A percentile compares a stretch with the other conserved stretches of the same genome.
phyloP scores from a whole-genome alignment of 2,888 invertebrate genomes.

The Busseola fusca region DNA sequence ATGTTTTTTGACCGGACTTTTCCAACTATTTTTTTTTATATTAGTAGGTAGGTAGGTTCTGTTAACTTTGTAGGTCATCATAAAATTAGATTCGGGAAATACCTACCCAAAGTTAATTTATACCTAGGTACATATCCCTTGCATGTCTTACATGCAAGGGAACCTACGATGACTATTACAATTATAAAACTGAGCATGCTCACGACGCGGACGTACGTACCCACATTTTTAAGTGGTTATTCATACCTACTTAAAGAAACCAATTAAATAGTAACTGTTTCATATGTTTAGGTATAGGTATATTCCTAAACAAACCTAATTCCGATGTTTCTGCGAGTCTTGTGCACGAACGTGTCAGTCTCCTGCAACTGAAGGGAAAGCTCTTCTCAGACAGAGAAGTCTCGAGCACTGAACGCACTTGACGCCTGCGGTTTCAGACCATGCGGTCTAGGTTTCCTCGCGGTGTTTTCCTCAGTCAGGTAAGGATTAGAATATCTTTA shows the following conservation, averaged over 20 bases:
- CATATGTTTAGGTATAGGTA: neutral
- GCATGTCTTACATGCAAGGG: too few species aligned
- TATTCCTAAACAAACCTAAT: neutral
- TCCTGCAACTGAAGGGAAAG: too few species aligned
- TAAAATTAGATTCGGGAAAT: neutral
- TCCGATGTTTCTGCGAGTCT: neutral
- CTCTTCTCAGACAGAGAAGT: neutral
- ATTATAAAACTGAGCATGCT: neutral
- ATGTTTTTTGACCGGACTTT: neutral
- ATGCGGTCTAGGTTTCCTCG: neutral
- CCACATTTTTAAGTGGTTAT: neutral
- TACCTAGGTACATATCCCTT: too few species aligned
- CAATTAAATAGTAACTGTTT: conserved; percentile 6
- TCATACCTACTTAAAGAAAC: conserved; percentile 5
- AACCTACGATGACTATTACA: neutral
- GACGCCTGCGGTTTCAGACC: neutral
- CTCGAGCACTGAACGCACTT: neutral
- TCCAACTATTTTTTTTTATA: neutral
- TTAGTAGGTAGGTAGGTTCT: neutral
- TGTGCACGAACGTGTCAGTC: neutral
- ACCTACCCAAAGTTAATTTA: neutral
- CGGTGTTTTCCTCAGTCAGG: neutral
- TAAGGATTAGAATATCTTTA: neutral
- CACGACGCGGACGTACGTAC: neutral
- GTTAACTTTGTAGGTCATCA: neutral